Percentiles rank a stretch among this genome's conserved stretches.
phyloP scores from a whole-genome alignment of 53 echinoderm and acorn worm species.

The Mesocentrotus franciscanus region DNA sequence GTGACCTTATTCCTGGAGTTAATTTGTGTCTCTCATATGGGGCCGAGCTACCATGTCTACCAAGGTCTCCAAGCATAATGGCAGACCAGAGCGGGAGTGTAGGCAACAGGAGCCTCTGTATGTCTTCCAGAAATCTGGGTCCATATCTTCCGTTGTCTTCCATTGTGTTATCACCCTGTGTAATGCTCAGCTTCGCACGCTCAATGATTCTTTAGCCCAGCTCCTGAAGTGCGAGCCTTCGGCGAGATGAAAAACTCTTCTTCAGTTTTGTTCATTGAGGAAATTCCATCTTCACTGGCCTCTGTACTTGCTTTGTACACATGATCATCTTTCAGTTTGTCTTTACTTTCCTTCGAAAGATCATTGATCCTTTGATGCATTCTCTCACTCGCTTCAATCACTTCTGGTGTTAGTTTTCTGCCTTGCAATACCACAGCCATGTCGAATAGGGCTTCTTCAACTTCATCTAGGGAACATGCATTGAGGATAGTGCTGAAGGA shows the following conservation, averaged over 20 bases:
- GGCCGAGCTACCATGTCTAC: slow-evolving; percentile 14
- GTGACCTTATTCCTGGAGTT: neutral
- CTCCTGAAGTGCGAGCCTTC: slow-evolving; percentile 44
- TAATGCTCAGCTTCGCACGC: neutral
- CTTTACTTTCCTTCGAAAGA: slow-evolving; percentile 27
- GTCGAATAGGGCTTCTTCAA: slow-evolving; percentile 25
- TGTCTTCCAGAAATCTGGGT: neutral
- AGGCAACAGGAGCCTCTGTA: slow-evolving; percentile 26
- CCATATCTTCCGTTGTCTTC: slow-evolving; percentile 34
- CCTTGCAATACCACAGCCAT: slow-evolving; percentile 46
- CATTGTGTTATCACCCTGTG: neutral
- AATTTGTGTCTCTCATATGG: slow-evolving; percentile 47
- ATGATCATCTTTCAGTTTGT: slow-evolving; percentile 14
- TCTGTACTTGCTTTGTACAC: too few species aligned
- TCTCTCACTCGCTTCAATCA: slow-evolving; percentile 26
- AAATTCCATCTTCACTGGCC: neutral
- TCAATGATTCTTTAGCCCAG: slow-evolving; percentile 38
- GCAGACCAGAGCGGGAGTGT: slow-evolving; percentile 36
- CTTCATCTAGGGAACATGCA: neutral
- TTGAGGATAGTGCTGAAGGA: slow-evolving; percentile 57
- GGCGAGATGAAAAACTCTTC: slow-evolving; percentile 50
- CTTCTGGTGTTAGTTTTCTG: slow-evolving; percentile 40
- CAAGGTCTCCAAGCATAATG: slow-evolving; percentile 41
- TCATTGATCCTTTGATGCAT: slow-evolving; percentile 42
- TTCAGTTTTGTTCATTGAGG: slow-evolving; percentile 3